Evolutionary conservation across 1,140 invertebrate genomes (phyloP), one percentile per base, ranked within the genome.

Genomic region (Idris sp.): DNA sequence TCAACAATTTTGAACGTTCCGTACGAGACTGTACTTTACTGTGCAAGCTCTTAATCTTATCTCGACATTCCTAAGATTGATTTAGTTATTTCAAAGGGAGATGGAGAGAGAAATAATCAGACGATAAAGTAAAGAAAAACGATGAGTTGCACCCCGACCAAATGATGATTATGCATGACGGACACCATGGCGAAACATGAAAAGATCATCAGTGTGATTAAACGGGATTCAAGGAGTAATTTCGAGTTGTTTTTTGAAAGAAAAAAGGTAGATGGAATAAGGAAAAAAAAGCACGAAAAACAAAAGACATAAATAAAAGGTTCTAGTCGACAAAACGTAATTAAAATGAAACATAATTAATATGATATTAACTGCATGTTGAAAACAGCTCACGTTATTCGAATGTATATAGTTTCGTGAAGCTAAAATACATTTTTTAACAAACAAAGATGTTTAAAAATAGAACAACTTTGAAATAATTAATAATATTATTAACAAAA

Each of bases 11-110:
- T 77, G 95, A 93, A 80, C 95, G 92, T 88, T 97, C 95, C 83
- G 92, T 92, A 74, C 94, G 92, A 86, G 94, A 92, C 79, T 92
- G 91, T 79, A 97, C 94, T 90, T 96, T 96, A 90, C 91, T 94
- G 87, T 96, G 94, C 80, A 96, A 90, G 77, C 91, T 91, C 86
- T 93, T 94, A 74, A 96, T 92, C 88, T 90, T 91, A 86, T 97
- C 95, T 84, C 92, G 92, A 90, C 90, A 95, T 81, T 91, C 92
- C 95, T 96, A 69, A 22, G 3, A 22, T 26, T 51, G 54, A 64
- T 54, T 41, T 19, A 25, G n/a, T n/a, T n/a, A n/a, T n/a, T n/a
- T n/a, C n/a, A 58, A 36, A 79, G 71, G 53, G 62, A 74, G 61
- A 76, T 71, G 76, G 73, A 81, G 61, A 77, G 65, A 77, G 51